Conservation (phyloP, 2,888 invertebrate species). For the Ephialtes manifestator region DNA sequence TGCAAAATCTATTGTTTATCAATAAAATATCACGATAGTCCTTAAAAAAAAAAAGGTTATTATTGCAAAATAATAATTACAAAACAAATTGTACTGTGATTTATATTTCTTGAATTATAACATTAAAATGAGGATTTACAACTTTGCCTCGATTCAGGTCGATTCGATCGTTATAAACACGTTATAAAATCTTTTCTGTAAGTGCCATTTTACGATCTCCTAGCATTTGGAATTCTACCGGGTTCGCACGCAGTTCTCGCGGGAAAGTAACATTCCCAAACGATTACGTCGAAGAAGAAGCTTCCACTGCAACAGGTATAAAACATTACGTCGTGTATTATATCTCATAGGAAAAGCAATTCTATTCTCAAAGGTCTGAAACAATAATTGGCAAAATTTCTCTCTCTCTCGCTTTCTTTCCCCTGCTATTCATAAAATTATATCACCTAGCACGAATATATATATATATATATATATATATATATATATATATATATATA, state of each 20-base stretch:
- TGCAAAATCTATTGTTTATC: too few species aligned
- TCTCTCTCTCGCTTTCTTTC: not conserved
- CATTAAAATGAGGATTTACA: too few species aligned
- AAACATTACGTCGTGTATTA: constrained; percentile 27
- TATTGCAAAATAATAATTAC: too few species aligned
- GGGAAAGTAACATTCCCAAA: constrained; percentile 65
- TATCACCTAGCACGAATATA: not conserved
- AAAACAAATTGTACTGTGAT: too few species aligned
- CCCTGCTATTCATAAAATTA: not conserved
- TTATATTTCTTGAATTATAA: too few species aligned
- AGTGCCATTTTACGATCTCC: constrained; percentile 30
- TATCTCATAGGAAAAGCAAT: constrained; percentile 7
- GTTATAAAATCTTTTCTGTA: not conserved
- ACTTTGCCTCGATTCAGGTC: too few species aligned
- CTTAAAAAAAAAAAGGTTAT: too few species aligned
- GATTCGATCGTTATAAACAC: not conserved
- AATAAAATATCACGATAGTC: too few species aligned
- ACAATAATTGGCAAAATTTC: constrained; percentile 33
- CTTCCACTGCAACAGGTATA: constrained; percentile 22
- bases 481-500: not conserved
- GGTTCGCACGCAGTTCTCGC: constrained; percentile 54
- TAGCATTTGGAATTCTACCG: constrained; percentile 50
- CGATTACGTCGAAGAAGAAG: constrained; percentile 65
- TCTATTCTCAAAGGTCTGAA: constrained; percentile 10
- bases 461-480: constrained; percentile 12